phyloP scores from a whole-genome alignment of 2,888 invertebrate species.

The Stegana nigrithorax region DNA sequence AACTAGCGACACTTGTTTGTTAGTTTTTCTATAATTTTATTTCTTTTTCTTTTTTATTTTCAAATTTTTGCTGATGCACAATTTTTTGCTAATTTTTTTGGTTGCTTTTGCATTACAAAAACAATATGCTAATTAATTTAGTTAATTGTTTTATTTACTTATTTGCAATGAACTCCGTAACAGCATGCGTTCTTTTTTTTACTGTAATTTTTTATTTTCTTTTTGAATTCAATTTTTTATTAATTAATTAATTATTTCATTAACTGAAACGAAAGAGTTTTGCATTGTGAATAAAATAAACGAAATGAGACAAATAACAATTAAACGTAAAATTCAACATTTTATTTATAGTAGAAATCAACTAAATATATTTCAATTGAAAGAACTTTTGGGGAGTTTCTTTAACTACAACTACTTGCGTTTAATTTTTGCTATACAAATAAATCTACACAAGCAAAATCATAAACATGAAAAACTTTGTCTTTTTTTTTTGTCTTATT shows the following conservation, averaged over 20 bases:
- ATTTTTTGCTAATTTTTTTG: too few species aligned
- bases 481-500: background rate
- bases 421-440: conserved; percentile 54
- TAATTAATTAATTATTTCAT: too few species aligned
- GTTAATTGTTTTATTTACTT: background rate
- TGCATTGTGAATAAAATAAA: background rate
- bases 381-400: conserved; percentile 27
- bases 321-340: background rate
- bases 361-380: conserved; percentile 22
- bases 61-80: too few species aligned
- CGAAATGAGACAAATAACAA: background rate
- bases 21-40: background rate
- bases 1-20: background rate
- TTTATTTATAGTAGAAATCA: background rate
- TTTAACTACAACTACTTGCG: conserved; percentile 56
- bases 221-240: background rate
- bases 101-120: too few species aligned
- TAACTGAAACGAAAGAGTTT: background rate
- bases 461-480: conserved; percentile 44
- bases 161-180: conserved; percentile 2
- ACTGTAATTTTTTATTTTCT: conserved; percentile 11
- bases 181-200: conserved; percentile 7
- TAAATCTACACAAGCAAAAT: conserved; percentile 66
- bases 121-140: background rate
- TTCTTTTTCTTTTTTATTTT: too few species aligned